phyloP scores from a whole-genome alignment of 2,888 invertebrate species.

The Euclidia mi region DNA sequence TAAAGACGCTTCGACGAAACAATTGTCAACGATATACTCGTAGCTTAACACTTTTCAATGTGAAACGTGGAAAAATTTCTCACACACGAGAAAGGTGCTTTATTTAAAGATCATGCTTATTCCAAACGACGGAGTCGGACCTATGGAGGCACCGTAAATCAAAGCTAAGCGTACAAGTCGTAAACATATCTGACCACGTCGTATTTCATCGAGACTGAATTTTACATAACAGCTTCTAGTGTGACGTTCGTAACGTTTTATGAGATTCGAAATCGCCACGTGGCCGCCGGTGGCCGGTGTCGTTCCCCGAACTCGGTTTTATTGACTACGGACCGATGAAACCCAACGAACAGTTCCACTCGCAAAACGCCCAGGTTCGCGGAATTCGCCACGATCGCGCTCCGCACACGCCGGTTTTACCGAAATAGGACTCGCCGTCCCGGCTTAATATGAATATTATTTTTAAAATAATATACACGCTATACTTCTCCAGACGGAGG shows the following conservation, averaged over 20 bases:
- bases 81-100: conserved; percentile 38
- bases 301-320: conserved; percentile 83
- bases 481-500: not conserved
- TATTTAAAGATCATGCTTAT: conserved; percentile 57
- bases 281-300: conserved; percentile 74
- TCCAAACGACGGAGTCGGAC: conserved; percentile 50
- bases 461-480: conserved; percentile 20
- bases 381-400: conserved; percentile 60
- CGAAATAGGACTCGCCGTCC: conserved; percentile 54
- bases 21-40: conserved; percentile 66
- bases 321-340: conserved; percentile 86
- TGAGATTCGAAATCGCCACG: conserved; percentile 73
- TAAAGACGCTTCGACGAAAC: conserved; percentile 85
- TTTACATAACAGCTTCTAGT: conserved; percentile 59
- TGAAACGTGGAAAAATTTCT: conserved; percentile 32
- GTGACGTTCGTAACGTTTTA: conserved; percentile 69
- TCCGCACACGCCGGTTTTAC: conserved; percentile 37
- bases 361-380: conserved; percentile 70
- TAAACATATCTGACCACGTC: conserved; percentile 60
- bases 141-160: conserved; percentile 56
- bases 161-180: conserved; percentile 55
- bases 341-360: conserved; percentile 78
- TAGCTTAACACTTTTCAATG: conserved; percentile 52
- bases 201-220: conserved; percentile 57
- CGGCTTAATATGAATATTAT: conserved; percentile 35